phyloP scores from a whole-genome alignment of 1,140 invertebrate genomes.

The Aphaenogaster rudis region DNA sequence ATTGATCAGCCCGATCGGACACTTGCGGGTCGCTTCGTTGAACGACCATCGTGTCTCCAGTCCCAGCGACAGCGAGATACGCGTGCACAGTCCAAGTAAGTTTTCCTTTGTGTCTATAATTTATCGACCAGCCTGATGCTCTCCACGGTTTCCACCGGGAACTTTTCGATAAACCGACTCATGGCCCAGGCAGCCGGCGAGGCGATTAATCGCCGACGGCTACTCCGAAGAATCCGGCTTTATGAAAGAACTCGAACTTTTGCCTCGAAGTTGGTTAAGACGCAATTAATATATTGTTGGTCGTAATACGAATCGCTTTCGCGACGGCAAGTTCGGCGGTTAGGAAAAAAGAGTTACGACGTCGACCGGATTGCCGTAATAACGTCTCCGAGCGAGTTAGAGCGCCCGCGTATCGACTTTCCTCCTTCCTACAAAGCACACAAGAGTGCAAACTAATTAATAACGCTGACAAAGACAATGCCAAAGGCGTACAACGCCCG shows the following conservation, averaged over 20 bases:
- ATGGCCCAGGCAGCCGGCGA: background rate
- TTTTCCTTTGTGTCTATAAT: background rate
- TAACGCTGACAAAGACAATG: background rate
- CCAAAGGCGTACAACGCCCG: background rate
- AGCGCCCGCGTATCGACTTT: background rate
- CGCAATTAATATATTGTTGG: conserved; percentile 50
- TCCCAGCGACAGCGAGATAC: conserved; percentile 82
- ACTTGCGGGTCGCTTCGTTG: conserved; percentile 79
- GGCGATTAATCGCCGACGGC: conserved; percentile 27
- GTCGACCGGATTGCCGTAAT: background rate
- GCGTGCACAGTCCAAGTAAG: conserved; percentile 80
- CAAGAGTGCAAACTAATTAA: conserved; percentile 35
- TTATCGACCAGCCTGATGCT: background rate
- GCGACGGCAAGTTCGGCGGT: conserved; percentile 12
- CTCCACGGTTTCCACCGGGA: background rate
- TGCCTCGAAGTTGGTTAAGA: conserved; percentile 5
- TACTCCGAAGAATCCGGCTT: conserved; percentile 26
- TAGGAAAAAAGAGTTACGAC: conserved; percentile 10
- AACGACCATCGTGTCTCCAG: conserved; percentile 82
- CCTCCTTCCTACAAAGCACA: background rate
- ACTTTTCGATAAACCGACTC: background rate
- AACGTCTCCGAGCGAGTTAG: background rate
- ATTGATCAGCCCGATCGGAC: conserved; percentile 78
- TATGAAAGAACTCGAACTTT: conserved; percentile 38
- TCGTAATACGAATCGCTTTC: conserved; percentile 31